Evolutionary conservation across 2,113 vertebrate genomes (phyloP), one percentile per base, ranked within the genome.

Genomic region (Megalops atlanticus): DNA sequence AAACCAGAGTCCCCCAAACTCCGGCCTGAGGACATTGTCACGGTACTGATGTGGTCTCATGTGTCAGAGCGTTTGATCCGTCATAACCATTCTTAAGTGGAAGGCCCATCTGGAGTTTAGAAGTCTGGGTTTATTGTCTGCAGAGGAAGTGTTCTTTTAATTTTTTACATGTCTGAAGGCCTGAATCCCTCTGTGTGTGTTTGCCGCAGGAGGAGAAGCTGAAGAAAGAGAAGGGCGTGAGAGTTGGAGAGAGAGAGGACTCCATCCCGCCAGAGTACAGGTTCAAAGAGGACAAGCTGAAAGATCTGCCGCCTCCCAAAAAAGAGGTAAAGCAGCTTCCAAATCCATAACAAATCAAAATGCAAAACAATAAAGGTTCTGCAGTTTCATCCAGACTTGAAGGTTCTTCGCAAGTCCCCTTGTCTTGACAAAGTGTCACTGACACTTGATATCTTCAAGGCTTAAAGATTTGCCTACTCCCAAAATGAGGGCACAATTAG

Each of bases 181-280:
- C 1, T 45, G 43, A 1, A n/a, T n/a, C n/a, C n/a, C n/a, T n/a
- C n/a, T n/a, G 24, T 76, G 3, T 45, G 38, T 80, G 21, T 38
- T n/a, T 38, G 10, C 15, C n/a, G 36, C 72, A 88, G 87, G 86
- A 84, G 79, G 69, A 78, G 47, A 74, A 80, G 1, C 18, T 81
- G 49, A 82, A 78, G 40, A 82, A 81, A 27, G 6, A 85, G 74
- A 85, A 89, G 24, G 85, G 76, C 12, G 88, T 86, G 40, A 49
- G 74, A 69, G 83, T 87, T 8, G 88, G 88, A 14, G 88, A 89
- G 78, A 85, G 88, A 81, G 88, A 89, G 0, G 88, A 88, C 81
- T 43, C 84, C 0, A 40, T 88, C 3, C 85, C 88, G 8, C 84
- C 87, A 41, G 80, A 15, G 0, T 89, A 87, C 80, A 85, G 88